Conservation (phyloP, 2,797 vertebrate genomes). For the Enteromius treurensis region DNA sequence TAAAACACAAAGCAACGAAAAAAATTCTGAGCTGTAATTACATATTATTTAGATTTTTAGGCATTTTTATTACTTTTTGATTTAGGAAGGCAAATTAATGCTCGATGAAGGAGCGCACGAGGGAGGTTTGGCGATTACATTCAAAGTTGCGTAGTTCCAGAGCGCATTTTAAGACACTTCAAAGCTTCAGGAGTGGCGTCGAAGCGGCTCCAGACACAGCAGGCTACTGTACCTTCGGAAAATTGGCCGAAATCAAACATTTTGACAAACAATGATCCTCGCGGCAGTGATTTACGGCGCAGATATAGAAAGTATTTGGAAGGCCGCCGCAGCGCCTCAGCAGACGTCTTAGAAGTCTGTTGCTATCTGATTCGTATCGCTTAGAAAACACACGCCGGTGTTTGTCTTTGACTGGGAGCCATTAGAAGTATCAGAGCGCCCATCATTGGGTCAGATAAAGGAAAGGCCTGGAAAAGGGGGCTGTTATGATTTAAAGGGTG, state of each 20-base stretch:
- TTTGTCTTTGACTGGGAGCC: conserved; percentile 46
- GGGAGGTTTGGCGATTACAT: conserved; percentile 42
- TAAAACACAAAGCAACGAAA: not conserved
- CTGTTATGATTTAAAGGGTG: conserved; percentile 36
- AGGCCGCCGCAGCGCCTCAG: conserved; percentile 31
- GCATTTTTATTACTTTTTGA: conserved; percentile 40
- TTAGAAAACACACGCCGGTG: conserved; percentile 32
- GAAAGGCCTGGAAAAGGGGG: conserved; percentile 15
- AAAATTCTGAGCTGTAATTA: conserved; percentile 1
- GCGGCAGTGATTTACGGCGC: conserved; percentile 37
- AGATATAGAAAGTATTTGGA: conserved; percentile 50
- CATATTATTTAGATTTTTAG: conserved; percentile 3
- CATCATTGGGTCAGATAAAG: conserved; percentile 47
- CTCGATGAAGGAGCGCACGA: conserved; percentile 9
- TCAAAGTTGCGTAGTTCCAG: not conserved
- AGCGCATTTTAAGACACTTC: conserved; percentile 12
- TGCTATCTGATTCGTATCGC: conserved; percentile 39
- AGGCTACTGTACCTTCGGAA: conserved; percentile 45
- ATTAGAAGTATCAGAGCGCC: conserved; percentile 43
- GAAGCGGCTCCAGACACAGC: conserved; percentile 37
- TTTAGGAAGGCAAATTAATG: conserved; percentile 11
- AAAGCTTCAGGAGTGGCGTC: conserved; percentile 33
- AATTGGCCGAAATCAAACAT: conserved; percentile 39
- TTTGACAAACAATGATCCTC: conserved; percentile 28
- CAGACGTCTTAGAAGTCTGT: conserved; percentile 20